These are phyloP conservation scores for Noctua comes DNA, from an alignment of 2,888 invertebrate species.

Conservation along the genomic window DNA sequence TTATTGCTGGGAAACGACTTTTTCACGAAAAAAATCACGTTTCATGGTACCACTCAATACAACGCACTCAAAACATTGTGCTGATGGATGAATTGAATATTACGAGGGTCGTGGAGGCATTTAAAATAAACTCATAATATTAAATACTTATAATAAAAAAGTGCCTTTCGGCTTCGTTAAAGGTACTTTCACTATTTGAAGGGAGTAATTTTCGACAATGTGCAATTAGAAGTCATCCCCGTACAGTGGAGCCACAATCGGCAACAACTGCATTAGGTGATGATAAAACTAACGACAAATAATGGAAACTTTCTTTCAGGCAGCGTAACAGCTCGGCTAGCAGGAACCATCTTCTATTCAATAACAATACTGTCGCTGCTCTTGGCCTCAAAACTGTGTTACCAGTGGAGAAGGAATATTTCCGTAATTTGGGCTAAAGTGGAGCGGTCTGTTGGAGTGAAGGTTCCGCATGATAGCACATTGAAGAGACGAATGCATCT, in stretches of 20 bases:
- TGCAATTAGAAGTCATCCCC: not conserved
- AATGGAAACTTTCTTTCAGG: slow-evolving; percentile 66
- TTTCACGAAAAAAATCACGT: no score
- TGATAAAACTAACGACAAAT: not conserved
- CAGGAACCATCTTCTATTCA: slow-evolving; percentile 82
- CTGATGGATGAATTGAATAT: no score
- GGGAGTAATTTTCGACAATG: no score
- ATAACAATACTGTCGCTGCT: slow-evolving; percentile 75
- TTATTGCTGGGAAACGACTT: no score
- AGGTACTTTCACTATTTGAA: no score
- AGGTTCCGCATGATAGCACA: slow-evolving; percentile 70
- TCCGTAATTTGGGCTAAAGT: slow-evolving; percentile 73
- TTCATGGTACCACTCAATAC: no score
- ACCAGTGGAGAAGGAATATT: slow-evolving; percentile 69
- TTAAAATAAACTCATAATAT: no score
- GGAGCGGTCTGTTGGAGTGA: slow-evolving; percentile 70
- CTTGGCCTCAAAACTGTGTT: slow-evolving; percentile 74
- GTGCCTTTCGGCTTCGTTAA: no score
- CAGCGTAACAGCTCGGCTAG: slow-evolving; percentile 78
- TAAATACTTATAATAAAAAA: no score
- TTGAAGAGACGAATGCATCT: slow-evolving; percentile 72
- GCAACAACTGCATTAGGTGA: not conserved
- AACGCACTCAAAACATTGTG: no score
- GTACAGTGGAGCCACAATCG: not conserved
- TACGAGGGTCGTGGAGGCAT: no score